Conservation (phyloP, 1,140 invertebrate species). For the Heliothis virescens region DNA sequence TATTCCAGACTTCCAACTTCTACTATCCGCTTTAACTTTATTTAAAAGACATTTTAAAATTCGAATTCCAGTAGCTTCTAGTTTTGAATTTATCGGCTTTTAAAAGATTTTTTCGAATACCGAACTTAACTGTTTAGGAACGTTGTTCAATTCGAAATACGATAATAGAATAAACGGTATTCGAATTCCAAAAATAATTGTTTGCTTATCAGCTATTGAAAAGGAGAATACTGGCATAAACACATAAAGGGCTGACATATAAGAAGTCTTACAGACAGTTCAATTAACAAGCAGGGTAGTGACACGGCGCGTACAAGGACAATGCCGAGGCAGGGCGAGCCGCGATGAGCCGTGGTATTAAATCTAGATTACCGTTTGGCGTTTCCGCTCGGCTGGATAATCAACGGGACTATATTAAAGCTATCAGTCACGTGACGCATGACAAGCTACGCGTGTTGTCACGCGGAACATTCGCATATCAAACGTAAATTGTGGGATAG, state of each 20-base stretch:
- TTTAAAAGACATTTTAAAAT: conserved; percentile 43
- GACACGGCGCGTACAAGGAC: conserved; percentile 56
- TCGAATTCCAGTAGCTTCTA: conserved; percentile 38
- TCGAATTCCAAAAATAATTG: conserved; percentile 10
- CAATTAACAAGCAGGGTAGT: conserved; percentile 40
- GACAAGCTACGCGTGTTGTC: conserved; percentile 73
- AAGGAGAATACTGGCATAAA: background rate
- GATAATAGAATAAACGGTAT: background rate
- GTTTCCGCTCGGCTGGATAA: conserved; percentile 80
- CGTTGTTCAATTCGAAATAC: background rate
- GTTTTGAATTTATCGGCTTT: conserved; percentile 44
- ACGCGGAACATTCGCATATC: conserved; percentile 69
- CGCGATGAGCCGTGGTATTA: conserved; percentile 81
- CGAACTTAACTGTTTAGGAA: background rate
- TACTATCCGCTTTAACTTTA: conserved; percentile 42
- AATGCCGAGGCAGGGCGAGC: conserved; percentile 60
- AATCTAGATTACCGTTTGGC: conserved; percentile 84
- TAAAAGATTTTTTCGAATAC: conserved; percentile 26
- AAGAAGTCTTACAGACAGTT: conserved; percentile 26
- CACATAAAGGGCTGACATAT: conserved; percentile 7
- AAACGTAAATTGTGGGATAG: conserved; percentile 60
- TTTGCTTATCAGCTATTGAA: conserved; percentile 13
- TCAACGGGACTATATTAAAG: conserved; percentile 84
- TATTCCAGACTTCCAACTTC: conserved; percentile 40
- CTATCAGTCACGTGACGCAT: conserved; percentile 81